Conservation (phyloP, 1,140 invertebrate species). For the Aphis craccivora region DNA sequence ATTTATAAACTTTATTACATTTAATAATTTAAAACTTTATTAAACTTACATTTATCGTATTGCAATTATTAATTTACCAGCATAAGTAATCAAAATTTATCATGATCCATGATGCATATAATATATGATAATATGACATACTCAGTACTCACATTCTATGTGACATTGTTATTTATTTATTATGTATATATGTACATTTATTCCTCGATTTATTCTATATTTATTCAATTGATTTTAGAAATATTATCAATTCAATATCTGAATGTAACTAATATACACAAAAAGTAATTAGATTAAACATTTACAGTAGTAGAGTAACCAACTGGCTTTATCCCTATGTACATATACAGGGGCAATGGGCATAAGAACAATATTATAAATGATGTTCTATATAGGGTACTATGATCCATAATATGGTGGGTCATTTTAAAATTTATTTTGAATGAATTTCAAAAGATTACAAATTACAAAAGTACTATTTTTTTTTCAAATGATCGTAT, state of each 20-base stretch:
- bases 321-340: not conserved
- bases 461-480: not conserved
- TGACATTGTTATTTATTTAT: too few species aligned
- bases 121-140: not conserved
- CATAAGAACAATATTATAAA: too few species aligned
- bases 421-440: not conserved
- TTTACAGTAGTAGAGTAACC: not conserved
- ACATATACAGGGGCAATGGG: too few species aligned
- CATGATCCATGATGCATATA: not conserved
- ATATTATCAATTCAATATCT: not conserved
- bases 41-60: not conserved
- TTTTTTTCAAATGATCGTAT: not conserved
- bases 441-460: not conserved
- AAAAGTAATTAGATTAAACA: not conserved
- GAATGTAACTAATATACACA: not conserved
- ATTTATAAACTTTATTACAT: not conserved
- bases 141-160: not conserved
- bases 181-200: not conserved
- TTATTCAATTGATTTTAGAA: not conserved
- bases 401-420: not conserved
- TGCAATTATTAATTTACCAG: not conserved
- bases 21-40: not conserved
- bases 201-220: too few species aligned
- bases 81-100: not conserved
- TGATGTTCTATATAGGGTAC: too few species aligned